Evolutionary conservation across 2,113 vertebrate species (phyloP), one percentile per base, ranked within the genome.

Genomic region (Pituophis catenifer): DNA sequence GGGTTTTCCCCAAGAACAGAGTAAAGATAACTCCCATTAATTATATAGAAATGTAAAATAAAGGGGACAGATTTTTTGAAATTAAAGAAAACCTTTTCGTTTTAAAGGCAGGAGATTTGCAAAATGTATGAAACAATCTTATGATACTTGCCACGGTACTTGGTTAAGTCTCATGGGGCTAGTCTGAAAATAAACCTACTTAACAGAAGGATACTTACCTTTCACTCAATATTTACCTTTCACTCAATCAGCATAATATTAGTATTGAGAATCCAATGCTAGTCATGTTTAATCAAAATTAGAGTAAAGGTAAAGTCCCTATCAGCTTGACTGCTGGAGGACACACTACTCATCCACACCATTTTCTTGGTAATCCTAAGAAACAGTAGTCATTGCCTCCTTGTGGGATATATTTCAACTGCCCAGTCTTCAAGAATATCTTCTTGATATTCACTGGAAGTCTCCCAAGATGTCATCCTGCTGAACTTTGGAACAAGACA

Each of bases 1-100:
- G 92, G 58, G 33, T 55, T 89, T 53, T 58, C 93, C 58, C 58
- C 70, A 90, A 91, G 55, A 75, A 93, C 53, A 93, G 95, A 93
- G 7, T 57, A 94, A 92, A 9, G 19, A 11, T 53, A 86, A 81
- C 44, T 91, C 90, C 55, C 19, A 59, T 91, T 94, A 90, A 92
- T 0, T 1, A 90, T 89, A 94, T 92, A 62, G 24, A 95, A 95
- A 88, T 93, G 94, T 87, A 0, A 0, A 50, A 54, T 50, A 93
- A 50, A 91, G 94, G 92, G 29, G 2, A 5, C 50, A 62, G 26
- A 55, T 87, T n/a, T 92, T 89, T 23, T 53, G 38, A 13, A 86
- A 15, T 9, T 11, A 50, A 54, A 59, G 48, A 85, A 59, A 54
- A 92, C 21, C 10, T 85, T 92, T 87, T 86, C n/a, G 8, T 65